Conservation (phyloP, 1,140 invertebrate genomes). For the Achroia grisella region DNA sequence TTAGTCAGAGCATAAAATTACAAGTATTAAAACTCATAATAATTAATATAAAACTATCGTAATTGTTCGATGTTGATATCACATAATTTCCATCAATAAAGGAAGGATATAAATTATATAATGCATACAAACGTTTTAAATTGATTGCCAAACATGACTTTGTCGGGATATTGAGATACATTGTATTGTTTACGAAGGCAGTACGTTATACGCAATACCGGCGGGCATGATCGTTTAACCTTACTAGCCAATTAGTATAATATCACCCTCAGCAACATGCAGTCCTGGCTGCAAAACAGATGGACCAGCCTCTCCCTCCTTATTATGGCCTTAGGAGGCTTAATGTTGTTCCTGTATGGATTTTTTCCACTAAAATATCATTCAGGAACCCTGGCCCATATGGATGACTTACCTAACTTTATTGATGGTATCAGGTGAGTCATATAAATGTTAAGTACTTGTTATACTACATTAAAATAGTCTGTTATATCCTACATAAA, state of each 20-base stretch:
- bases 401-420: slow-evolving; percentile 72
- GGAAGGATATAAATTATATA: not conserved
- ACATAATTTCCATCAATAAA: not conserved
- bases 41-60: no score
- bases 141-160: slow-evolving; percentile 1
- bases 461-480: no score
- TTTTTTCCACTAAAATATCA: slow-evolving; percentile 76
- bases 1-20: no score
- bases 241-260: no score
- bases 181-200: not conserved
- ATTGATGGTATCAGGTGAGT: slow-evolving; percentile 72
- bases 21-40: no score
- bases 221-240: not conserved
- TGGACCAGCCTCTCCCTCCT: slow-evolving; percentile 62
- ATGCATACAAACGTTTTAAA: not conserved
- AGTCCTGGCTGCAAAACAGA: slow-evolving; percentile 52
- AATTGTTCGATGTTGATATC: no score
- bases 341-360: slow-evolving; percentile 75
- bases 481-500: no score
- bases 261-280: slow-evolving; percentile 29
- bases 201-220: not conserved
- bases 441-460: no score
- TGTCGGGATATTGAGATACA: not conserved
- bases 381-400: slow-evolving; percentile 60
- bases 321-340: slow-evolving; percentile 37